A percentile compares a stretch with the other conserved stretches of the same genome.
Conservation (phyloP, 2,888 invertebrate species). For the Stegana nigrithorax region DNA sequence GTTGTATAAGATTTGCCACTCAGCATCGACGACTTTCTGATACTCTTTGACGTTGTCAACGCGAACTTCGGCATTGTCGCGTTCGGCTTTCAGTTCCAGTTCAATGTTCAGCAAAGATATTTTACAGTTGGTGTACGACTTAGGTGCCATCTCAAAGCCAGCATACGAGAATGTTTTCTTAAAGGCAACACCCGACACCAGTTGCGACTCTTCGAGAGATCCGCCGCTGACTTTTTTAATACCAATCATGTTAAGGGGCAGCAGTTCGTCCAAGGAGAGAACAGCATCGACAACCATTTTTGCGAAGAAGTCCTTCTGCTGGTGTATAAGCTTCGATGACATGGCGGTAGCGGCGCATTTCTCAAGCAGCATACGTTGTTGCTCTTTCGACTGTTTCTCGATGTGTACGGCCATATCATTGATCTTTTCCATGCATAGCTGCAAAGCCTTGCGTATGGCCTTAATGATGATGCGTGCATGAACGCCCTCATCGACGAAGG, state of each 20-base stretch:
- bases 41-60: conserved; percentile 95
- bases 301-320: conserved; percentile 95
- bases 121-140: conserved; percentile 88
- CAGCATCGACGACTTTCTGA: conserved; percentile 98
- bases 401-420: conserved; percentile 85
- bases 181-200: conserved; percentile 95
- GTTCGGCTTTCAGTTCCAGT: conserved; percentile 96
- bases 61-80: conserved; percentile 97
- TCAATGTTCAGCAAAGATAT: conserved; percentile 98
- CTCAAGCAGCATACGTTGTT: conserved; percentile 72
- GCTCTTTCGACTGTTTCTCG: conserved; percentile 73
- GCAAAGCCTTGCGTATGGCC: conserved; percentile 86
- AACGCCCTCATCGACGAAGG: conserved; percentile 94
- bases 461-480: conserved; percentile 94
- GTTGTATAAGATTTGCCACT: conserved; percentile 95
- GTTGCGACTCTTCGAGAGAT: conserved; percentile 85
- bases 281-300: conserved; percentile 99
- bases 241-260: conserved; percentile 99
- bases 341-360: conserved; percentile 97
- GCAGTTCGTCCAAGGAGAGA: conserved; percentile 84
- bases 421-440: conserved; percentile 84
- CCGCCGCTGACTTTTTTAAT: conserved; percentile 94
- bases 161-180: conserved; percentile 99
- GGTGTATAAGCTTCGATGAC: conserved; percentile 96
- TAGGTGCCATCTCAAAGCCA: conserved; percentile 99